phyloP scores from a whole-genome alignment of 2,888 invertebrate species.

The Sphecodes monilicornis region DNA sequence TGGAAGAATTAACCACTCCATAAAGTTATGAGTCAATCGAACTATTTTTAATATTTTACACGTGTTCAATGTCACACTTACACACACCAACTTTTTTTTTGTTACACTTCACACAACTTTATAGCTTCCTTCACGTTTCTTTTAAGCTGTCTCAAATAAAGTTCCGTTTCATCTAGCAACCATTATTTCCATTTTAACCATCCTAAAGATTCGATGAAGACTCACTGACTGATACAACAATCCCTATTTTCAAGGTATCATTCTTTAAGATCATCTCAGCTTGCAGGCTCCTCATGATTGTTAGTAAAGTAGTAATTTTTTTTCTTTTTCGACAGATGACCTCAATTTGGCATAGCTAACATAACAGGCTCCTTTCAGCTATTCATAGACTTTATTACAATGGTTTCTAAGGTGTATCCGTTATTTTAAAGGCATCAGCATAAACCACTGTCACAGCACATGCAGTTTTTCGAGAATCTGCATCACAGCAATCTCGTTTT shows the following conservation, averaged over 20 bases:
- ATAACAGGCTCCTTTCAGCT: conserved; percentile 47
- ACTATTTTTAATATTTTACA: conserved; percentile 71
- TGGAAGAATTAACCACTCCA: conserved; percentile 74
- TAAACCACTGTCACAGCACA: conserved; percentile 52
- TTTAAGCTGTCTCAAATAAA: conserved; percentile 60
- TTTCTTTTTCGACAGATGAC: conserved; percentile 47
- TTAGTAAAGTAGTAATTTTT: conserved; percentile 43
- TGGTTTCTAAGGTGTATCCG: conserved; percentile 55
- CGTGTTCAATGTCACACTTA: conserved; percentile 65
- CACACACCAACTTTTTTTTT: conserved; percentile 48
- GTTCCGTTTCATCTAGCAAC: conserved; percentile 56
- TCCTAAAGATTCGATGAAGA: conserved; percentile 52
- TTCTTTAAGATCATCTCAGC: conserved; percentile 51
- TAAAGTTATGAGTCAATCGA: conserved; percentile 68
- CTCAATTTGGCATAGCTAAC: conserved; percentile 60
- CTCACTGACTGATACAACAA: conserved; percentile 50
- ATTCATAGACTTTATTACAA: conserved; percentile 59
- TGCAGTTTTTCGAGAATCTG: conserved; percentile 42
- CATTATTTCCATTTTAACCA: conserved; percentile 58
- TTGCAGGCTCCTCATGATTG: conserved; percentile 43
- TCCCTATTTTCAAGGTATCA: conserved; percentile 31
- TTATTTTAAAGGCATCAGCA: conserved; percentile 67
- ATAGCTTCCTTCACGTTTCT: conserved; percentile 51
- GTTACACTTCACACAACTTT: conserved; percentile 62
- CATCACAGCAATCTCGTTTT: conserved; percentile 46